Evolutionary conservation across 2,113 vertebrate genomes (phyloP).

Genomic region (Empidonax alnorum): DNA sequence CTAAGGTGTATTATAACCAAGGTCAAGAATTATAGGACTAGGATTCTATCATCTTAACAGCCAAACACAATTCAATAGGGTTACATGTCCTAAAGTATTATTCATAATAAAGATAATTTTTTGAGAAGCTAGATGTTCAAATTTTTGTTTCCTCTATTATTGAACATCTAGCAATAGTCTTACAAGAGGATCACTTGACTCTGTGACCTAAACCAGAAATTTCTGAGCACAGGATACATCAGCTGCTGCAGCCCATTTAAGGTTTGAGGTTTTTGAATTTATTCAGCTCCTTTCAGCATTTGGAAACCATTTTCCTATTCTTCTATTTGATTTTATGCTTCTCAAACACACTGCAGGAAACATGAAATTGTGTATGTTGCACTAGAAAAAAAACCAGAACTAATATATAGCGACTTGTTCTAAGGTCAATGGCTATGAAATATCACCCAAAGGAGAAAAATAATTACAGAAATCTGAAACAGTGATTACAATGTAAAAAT

Average conservation of each 20-base stretch:
- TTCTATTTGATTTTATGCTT: neutral
- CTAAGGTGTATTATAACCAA: neutral
- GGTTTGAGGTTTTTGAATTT: neutral
- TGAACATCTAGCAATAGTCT: neutral
- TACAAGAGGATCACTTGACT: neutral
- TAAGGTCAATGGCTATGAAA: neutral
- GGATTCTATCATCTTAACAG: neutral
- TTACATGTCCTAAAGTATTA: neutral
- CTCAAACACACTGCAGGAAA: neutral
- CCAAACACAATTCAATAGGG: neutral
- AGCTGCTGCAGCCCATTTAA: neutral
- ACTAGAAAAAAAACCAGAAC: neutral
- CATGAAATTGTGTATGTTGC: neutral
- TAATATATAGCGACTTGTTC: neutral
- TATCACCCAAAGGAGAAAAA: neutral
- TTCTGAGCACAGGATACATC: neutral
- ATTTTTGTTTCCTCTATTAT: neutral
- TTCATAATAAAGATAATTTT: neutral
- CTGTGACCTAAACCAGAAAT: neutral
- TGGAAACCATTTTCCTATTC: neutral
- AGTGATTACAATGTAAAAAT: constrained; percentile 10
- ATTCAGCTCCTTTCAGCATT: neutral
- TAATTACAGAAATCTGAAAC: neutral
- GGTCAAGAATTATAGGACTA: neutral
- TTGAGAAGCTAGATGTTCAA: neutral